phyloP scores from a whole-genome alignment of 64 coral and sea anemone genomes.

The Cladopsammia gracilis region DNA sequence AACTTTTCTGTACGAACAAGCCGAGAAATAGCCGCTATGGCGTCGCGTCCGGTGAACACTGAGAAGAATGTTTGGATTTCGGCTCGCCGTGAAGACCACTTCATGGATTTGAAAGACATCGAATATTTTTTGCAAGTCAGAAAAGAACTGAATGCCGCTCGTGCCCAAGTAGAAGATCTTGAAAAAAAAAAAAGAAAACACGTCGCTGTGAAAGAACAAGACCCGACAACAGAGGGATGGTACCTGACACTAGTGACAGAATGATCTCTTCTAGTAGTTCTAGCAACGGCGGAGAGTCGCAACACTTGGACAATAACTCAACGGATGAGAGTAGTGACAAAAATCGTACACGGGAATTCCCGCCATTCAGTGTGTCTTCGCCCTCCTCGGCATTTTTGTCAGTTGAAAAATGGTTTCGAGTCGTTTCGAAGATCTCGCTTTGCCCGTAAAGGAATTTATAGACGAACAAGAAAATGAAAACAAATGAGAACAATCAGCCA shows the following conservation, averaged over 20 bases:
- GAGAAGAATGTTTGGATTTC: not conserved
- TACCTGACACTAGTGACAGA: not conserved
- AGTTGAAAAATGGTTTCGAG: no score
- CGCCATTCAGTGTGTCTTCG: no score
- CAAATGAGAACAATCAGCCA: no score
- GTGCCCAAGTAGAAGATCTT: not conserved
- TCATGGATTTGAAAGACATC: slow-evolving; percentile 26
- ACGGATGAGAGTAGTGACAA: not conserved
- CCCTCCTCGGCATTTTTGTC: no score
- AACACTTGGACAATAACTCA: not conserved
- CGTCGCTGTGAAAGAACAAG: not conserved
- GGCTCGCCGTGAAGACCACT: not conserved
- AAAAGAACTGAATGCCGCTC: not conserved
- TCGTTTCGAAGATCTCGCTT: no score
- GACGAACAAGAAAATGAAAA: no score
- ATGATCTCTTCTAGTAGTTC: not conserved
- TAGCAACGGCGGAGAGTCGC: not conserved
- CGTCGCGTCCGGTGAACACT: not conserved
- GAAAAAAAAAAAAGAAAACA: no score
- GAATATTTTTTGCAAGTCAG: not conserved
- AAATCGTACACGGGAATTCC: no score
- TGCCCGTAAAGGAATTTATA: no score
- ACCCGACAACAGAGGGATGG: not conserved
- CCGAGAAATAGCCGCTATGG: not conserved
- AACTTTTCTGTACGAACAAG: not conserved